Percentiles rank a stretch among this genome's conserved stretches.
These are phyloP conservation scores for Grapholita molesta DNA, from an alignment of 1,140 invertebrate genomes.

Conservation along the genomic window DNA sequence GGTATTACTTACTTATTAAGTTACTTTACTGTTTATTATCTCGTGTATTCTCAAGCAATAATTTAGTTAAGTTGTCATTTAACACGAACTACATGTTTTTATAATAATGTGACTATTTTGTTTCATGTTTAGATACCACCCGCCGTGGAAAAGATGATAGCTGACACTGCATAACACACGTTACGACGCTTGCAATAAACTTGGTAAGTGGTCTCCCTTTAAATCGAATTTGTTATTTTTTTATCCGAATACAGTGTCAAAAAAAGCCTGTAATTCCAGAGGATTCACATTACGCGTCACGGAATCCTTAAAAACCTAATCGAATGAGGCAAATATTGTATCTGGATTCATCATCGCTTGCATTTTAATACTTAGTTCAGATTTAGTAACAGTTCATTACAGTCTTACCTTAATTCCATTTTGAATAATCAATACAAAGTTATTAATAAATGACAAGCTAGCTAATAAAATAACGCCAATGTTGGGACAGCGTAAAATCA, in stretches of 20 bases:
- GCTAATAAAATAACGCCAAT: conserved; percentile 20
- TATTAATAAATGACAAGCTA: neutral
- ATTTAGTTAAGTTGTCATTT: conserved; percentile 25
- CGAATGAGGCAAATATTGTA: no score
- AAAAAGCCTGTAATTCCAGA: no score
- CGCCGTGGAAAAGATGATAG: neutral
- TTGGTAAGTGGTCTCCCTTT: neutral
- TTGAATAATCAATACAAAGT: neutral
- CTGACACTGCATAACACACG: no score
- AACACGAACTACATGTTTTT: neutral
- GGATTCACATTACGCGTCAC: no score
- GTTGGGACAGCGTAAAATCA: neutral
- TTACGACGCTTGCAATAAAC: neutral
- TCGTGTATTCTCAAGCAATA: conserved; percentile 68
- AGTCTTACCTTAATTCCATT: neutral
- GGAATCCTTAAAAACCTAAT: no score
- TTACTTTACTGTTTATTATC: neutral
- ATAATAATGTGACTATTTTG: neutral
- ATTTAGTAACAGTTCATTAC: no score
- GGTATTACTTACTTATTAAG: neutral
- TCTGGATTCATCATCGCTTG: no score
- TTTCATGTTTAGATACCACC: neutral
- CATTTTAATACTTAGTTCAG: no score
- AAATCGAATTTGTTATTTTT: no score
- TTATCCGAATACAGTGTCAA: no score